phyloP scores from a whole-genome alignment of 2,888 invertebrate genomes.

The Acanthosepion lycidas region DNA sequence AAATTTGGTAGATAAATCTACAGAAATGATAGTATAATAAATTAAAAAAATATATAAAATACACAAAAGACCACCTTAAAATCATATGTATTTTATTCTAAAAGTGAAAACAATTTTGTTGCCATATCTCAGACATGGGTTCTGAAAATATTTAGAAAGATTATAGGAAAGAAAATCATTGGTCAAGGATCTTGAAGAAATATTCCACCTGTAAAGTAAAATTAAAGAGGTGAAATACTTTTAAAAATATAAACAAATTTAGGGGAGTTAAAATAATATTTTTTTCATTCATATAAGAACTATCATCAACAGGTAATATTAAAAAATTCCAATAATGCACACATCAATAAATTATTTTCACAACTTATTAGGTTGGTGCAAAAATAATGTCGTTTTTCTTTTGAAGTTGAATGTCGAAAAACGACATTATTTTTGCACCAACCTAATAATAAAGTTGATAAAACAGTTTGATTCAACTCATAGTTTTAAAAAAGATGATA shows the following conservation, averaged over 20 bases:
- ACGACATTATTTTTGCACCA: no score
- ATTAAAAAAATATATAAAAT: not conserved
- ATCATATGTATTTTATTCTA: not conserved
- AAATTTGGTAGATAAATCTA: no score
- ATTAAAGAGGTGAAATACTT: constrained; percentile 38
- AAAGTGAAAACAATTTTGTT: not conserved
- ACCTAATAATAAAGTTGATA: not conserved
- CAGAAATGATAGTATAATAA: no score
- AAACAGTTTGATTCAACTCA: not conserved
- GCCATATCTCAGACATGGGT: not conserved
- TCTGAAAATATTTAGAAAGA: constrained; percentile 46
- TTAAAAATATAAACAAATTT: not conserved
- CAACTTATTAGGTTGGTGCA: no score
- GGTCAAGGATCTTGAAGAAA: constrained; percentile 73
- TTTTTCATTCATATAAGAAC: not conserved
- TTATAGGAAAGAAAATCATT: constrained; percentile 54
- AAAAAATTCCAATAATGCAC: not conserved
- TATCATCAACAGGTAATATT: not conserved
- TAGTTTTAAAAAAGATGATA: not conserved
- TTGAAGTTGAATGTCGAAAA: no score
- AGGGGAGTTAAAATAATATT: not conserved
- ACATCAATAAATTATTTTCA: no score
- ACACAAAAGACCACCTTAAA: not conserved
- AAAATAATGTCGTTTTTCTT: no score
- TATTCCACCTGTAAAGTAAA: constrained; percentile 72